Percentiles rank a stretch among this genome's conserved stretches.
These are phyloP conservation scores for Muscicapa adusta DNA, from an alignment of 2,113 vertebrate genomes.

Conservation along the genomic window DNA sequence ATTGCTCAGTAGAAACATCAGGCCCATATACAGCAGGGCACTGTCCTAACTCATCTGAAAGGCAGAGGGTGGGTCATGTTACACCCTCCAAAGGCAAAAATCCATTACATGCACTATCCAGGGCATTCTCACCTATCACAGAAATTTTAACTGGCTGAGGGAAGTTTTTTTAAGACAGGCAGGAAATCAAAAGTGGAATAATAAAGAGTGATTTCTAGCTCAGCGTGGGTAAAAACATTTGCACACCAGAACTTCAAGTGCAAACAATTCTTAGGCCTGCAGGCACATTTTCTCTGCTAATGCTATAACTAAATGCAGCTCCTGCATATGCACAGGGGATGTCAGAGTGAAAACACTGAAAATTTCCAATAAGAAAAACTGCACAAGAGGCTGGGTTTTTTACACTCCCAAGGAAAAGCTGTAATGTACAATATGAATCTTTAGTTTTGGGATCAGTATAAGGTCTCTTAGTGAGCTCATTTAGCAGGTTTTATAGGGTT, in stretches of 20 bases:
- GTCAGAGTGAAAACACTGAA: not conserved
- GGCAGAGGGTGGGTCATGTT: conserved; percentile 43
- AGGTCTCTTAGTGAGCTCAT: not conserved
- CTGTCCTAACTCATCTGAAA: conserved; percentile 23
- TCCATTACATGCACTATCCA: not conserved
- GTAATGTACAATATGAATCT: not conserved
- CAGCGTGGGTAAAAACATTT: not conserved
- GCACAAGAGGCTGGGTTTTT: not conserved
- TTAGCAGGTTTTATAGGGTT: not conserved
- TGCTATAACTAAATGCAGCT: not conserved
- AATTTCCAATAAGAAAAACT: not conserved
- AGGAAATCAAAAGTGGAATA: not conserved
- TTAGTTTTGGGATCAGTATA: not conserved
- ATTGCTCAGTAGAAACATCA: conserved; percentile 48
- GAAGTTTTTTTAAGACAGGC: not conserved
- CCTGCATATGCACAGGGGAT: not conserved
- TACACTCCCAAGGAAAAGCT: not conserved
- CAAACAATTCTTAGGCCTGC: not conserved
- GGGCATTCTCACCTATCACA: not conserved
- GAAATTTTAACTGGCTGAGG: not conserved
- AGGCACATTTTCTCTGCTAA: not conserved
- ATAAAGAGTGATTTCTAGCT: not conserved
- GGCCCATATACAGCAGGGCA: conserved; percentile 32
- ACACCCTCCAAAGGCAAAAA: conserved; percentile 36
- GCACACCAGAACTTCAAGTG: not conserved